Conservation (phyloP, 2,888 invertebrate genomes). For the Cetonia aurata region DNA sequence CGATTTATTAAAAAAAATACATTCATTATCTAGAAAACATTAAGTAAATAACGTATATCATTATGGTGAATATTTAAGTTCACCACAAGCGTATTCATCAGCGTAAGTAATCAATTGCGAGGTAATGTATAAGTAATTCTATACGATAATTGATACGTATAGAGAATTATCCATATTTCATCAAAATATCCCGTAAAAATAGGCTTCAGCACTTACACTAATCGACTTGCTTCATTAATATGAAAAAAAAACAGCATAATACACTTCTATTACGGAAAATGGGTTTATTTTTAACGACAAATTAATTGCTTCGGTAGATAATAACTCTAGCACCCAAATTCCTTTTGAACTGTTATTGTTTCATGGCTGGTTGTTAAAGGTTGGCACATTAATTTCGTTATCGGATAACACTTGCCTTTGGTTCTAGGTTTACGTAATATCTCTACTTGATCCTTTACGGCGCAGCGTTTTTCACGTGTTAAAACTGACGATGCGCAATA, state of each 20-base stretch:
- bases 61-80: no score
- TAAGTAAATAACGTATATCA: no score
- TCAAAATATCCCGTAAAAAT: no score
- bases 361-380: not conserved
- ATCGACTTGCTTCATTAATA: not conserved
- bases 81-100: no score
- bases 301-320: not conserved
- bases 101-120: no score
- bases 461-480: slow-evolving; percentile 12
- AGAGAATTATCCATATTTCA: no score
- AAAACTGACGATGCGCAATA: slow-evolving; percentile 14
- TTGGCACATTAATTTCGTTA: slow-evolving; percentile 26
- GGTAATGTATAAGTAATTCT: no score
- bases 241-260: not conserved
- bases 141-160: no score
- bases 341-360: slow-evolving; percentile 2
- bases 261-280: not conserved
- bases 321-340: not conserved
- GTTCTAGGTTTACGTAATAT: slow-evolving; percentile 10
- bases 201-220: no score
- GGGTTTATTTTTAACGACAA: no score
- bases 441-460: slow-evolving; percentile 20
- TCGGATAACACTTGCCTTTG: slow-evolving; percentile 25
- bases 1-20: no score
- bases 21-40: no score